Evolutionary conservation across 30 jellyfish, hydroid and myxozoan species (phyloP), one percentile per base, ranked within the genome.

Genomic region (Pseudorhiza aurosa): DNA sequence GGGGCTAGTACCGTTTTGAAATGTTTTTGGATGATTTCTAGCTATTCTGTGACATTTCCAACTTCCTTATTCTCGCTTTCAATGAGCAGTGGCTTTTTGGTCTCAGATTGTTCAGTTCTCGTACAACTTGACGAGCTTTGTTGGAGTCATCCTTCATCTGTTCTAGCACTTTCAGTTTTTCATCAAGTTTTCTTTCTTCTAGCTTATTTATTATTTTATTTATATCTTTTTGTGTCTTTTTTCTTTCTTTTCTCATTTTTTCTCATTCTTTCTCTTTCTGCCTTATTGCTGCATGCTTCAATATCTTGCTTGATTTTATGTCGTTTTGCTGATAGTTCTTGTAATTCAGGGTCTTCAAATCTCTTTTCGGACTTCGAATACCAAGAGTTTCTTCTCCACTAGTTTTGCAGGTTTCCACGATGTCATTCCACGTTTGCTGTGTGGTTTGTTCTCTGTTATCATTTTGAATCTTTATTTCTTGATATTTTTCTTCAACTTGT

Each of bases 71-170:
- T n/a, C n/a, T n/a, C n/a, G n/a, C n/a, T n/a, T n/a, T n/a, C n/a
- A n/a, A n/a, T n/a, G n/a, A n/a, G n/a, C n/a, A n/a, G n/a, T n/a
- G n/a, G n/a, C n/a, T n/a, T n/a, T n/a, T 49, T 65, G 91, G 75
- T 60, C 62, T 77, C 62, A 55, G 59, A 32, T 76, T 55, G 35
- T 57, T 76, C 3, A 77, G 89, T 71, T 50, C 62, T 58, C 89
- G 58, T 81, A 62, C 59, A 81, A 81, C 90, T 82, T 78, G 83
- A 39, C 62, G 46, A 59, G 74, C 44, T 74, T 78, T 78, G 82
- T 42, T 62, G 14, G 90, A 78, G 62, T 43, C 81, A 62, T 42
- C 88, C 74, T 43, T 78, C 40, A 59, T 78, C 42, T 32, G 12
- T 60, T 71, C 82, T 78, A 14, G 60, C 60, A 12, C 60, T 46